Evolutionary conservation across 2,888 invertebrate genomes (phyloP), one percentile per base, ranked within the genome.

Genomic region (Oegoconia quadripuncta): DNA sequence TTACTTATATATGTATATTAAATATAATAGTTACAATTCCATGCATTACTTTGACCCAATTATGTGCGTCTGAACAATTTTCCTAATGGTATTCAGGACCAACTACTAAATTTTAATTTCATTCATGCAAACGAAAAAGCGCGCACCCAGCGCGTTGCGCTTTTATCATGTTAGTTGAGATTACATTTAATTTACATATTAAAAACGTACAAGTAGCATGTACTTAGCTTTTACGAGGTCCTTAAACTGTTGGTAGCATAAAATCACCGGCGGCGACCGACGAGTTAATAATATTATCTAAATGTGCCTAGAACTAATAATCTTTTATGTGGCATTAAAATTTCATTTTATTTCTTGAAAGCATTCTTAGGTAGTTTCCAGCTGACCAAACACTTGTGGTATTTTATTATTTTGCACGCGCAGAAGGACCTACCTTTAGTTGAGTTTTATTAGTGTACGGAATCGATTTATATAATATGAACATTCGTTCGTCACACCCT

Each of bases 141-240:
- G n/a, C n/a, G n/a, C n/a, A n/a, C n/a, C n/a, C n/a, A n/a, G n/a
- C n/a, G n/a, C n/a, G n/a, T n/a, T n/a, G n/a, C n/a, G n/a, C n/a
- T n/a, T n/a, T n/a, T n/a, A n/a, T n/a, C 18, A 20, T 22, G 15
- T 36, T 15, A 23, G 9, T n/a, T 8, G 5, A 23, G 23, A 23
- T 27, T 27, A 27, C 12, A 12, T n/a, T 13, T 3, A 27, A 27
- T 27, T 2, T 13, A 7, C 2, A 26, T 11, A 12, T 26, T 26
- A 11, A 12, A 23, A 29, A 29, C 8, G 28, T 16, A n/a, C 41
- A 46, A 25, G 41, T 38, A 39, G 48, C 54, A 63, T 51, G 50
- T 58, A 52, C 48, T 62, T 52, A 58, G 60, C 50, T 64, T 68
- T 64, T 54, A 69, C 52, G 62, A 48, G 52, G 46, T 49, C 54